These are phyloP conservation scores for Ladona fulva DNA, from an alignment of 1,140 invertebrate species.

Conservation along the genomic window DNA sequence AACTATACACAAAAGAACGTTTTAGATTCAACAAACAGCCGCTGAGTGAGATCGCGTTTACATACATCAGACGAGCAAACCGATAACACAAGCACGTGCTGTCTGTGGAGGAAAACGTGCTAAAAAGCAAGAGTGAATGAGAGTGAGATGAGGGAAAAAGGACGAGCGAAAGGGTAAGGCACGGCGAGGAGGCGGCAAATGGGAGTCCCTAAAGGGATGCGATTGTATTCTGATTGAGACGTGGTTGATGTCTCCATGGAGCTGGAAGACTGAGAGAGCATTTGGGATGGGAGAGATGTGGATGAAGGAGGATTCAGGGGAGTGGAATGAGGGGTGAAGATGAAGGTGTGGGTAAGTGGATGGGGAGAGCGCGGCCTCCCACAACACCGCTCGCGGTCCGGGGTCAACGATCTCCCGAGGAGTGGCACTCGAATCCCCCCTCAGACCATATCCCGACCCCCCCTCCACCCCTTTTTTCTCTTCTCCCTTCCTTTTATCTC, in stretches of 20 bases:
- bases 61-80: too few relatives aligned
- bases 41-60: too few relatives aligned
- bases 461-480: neutral
- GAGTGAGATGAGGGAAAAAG: too few relatives aligned
- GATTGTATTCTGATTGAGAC: slow-evolving; percentile 6
- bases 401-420: neutral
- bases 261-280: neutral
- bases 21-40: too few relatives aligned
- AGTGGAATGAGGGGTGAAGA: neutral
- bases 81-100: too few relatives aligned
- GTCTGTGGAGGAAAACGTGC: too few relatives aligned
- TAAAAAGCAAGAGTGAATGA: too few relatives aligned
- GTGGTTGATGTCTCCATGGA: neutral
- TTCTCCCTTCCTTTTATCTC: neutral
- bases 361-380: neutral
- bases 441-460: neutral
- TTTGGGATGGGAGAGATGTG: neutral
- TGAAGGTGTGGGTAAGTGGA: neutral
- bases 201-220: neutral
- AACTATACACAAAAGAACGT: too few relatives aligned
- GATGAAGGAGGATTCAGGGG: neutral
- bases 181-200: neutral
- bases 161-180: too few relatives aligned
- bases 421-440: neutral
- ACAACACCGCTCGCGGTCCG: neutral